Base-by-base conservation (phyloP, 2,797 vertebrate species). In the Chromis chromis region DNA sequence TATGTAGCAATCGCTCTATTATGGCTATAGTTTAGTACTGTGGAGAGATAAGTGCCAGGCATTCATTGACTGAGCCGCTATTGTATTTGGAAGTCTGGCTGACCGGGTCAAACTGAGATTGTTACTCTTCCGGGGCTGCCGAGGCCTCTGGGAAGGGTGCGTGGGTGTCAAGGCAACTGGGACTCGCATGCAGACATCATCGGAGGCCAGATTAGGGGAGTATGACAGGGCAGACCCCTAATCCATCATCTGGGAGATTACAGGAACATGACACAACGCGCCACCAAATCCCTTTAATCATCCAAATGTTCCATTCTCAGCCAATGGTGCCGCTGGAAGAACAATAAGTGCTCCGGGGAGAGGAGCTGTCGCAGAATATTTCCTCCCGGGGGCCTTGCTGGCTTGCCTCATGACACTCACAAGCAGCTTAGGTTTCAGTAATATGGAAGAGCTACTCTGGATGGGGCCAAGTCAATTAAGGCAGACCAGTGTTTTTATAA, bases 191-290 rank as follows among this genome's bases (percentile, higher is more conserved):
- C 65, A 76, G 75, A 84, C 77, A 52, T 87, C 88, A 87, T 50
- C 6, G 2, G 56, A 36, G 71, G 75, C 81, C 79, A 91, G 90
- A 90, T 92, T 91, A 92, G 75, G 76, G 68, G 62, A 79, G 65
- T 84, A 82, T 84, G 81, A 90, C 86, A 86, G 75, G 76, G 82
- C 70, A 78, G 72, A 91, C 84, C 74, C 82, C 73, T 89, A 92
- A 94, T 94, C 89, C 91, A 88, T 93, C 91, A 91, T 94, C 88
- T 90, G 86, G 81, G 84, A 91, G 92, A 92, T 89, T 91, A 92
- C 74, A 68, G 87, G 70, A 90, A 92, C 91, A 92, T 92, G 91
- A 91, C 91, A 90, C 86, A 81, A 86, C 53, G 50, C 69, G 25
- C 82, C 81, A 84, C 68, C 74, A 89, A 91, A 93, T 91, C 89